These are phyloP conservation scores for Melopsittacus undulatus DNA, from an alignment of 2,797 vertebrate species.

Conservation along the genomic window DNA sequence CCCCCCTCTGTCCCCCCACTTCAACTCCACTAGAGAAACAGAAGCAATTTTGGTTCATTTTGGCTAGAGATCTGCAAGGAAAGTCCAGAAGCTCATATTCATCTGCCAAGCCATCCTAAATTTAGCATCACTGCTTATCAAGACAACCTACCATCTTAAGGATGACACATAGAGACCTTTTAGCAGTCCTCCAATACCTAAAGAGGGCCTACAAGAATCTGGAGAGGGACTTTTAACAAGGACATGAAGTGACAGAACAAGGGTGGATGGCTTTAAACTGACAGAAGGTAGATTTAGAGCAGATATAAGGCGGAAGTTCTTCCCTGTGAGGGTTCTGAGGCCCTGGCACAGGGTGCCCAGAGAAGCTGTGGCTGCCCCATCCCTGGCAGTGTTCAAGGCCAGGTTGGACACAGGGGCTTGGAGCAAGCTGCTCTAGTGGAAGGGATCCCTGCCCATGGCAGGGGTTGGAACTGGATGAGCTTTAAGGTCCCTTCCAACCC, in stretches of 20 bases:
- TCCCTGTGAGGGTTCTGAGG: not conserved
- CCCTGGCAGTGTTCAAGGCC: too few species aligned
- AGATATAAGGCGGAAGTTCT: not conserved
- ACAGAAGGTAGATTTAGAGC: not conserved
- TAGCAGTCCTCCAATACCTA: not conserved
- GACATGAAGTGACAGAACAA: not conserved
- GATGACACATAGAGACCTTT: not conserved
- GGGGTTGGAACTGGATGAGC: too few species aligned
- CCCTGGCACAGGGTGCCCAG: too few species aligned
- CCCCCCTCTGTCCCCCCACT: too few species aligned
- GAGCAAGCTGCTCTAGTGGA: too few species aligned
- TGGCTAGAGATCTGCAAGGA: not conserved
- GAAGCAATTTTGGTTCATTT: not conserved
- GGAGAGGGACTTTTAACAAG: not conserved
- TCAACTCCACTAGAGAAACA: not conserved
- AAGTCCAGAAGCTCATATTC: not conserved
- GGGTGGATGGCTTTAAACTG: not conserved
- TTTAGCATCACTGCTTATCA: accelerated
- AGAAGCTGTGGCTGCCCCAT: too few species aligned
- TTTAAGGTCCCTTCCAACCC: too few species aligned
- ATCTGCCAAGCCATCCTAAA: not conserved
- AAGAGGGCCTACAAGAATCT: not conserved
- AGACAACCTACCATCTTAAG: not conserved
- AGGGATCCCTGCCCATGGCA: too few species aligned
- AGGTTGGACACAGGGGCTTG: too few species aligned